These are phyloP conservation scores for Synergus gifuensis DNA, from an alignment of 2,888 invertebrate species.

Conservation along the genomic window DNA sequence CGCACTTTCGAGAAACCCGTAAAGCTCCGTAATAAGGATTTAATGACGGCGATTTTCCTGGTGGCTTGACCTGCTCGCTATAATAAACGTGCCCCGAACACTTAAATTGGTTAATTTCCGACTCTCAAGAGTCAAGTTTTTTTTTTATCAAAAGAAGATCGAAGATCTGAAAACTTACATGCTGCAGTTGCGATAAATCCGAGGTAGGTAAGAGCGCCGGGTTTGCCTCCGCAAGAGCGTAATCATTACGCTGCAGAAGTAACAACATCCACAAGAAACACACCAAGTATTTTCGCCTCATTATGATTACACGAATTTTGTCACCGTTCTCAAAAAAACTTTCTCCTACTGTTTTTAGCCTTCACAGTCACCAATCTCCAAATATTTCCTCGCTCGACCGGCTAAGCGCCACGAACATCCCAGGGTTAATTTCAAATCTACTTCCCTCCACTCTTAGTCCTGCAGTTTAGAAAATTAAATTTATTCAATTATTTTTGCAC, in stretches of 20 bases:
- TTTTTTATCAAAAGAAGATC: background rate
- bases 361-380: conserved; percentile 1
- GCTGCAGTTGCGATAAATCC: conserved; percentile 62
- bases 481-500: too few species aligned
- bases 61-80: background rate
- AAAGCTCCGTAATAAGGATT: too few species aligned
- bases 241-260: conserved; percentile 55
- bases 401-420: background rate
- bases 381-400: background rate
- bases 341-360: background rate
- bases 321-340: background rate
- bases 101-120: background rate
- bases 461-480: background rate
- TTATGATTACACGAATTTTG: conserved; percentile 50
- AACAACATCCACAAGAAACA: conserved; percentile 63
- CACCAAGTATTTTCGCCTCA: conserved; percentile 63
- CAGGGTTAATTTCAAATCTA: background rate
- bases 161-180: conserved; percentile 57
- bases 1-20: background rate
- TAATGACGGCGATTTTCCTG: background rate
- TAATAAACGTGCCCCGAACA: background rate
- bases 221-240: conserved; percentile 66
- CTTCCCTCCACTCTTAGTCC: background rate
- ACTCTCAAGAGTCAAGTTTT: background rate
- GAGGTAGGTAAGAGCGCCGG: conserved; percentile 59